Base-by-base conservation (phyloP, 2,113 vertebrate genomes). In the Amblyopsis rosae region DNA sequence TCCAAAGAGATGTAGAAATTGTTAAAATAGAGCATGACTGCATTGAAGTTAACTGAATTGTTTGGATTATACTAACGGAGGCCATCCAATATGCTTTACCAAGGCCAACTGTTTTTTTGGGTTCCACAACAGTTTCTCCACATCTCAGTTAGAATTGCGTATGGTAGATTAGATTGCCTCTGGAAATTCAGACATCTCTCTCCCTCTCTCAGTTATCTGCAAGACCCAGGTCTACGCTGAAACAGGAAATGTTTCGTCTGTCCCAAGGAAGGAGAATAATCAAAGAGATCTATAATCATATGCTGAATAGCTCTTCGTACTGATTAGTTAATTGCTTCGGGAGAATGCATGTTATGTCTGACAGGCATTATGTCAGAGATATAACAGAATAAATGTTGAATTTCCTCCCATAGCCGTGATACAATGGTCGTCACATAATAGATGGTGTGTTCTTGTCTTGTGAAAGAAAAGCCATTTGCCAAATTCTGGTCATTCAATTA, bases 261-360 rank as follows among this genome's bases (percentile, higher is more conserved):
- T 26, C 26, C 12, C 56, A 58, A 26, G 19, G 56, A n/a, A 55
- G 54, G n/a, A 58, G 57, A 53, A 76, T 48, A 32, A 49, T 32
- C 16, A 32, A 26, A 70, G n/a, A 67, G n/a, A 41, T 67, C 59
- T n/a, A 51, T 64, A 77, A 76, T 73, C 67, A 70, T 59, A 33
- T 59, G 13, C 3, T 62, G 57, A 71, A 75, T 16, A 32, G 41
- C 26, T 75, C 47, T 53, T 16, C 16, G 72, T 69, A 79, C 48
- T 73, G 65, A 79, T 75, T 72, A 57, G 26, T 79, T 67, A 71
- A 71, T 75, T 58, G 45, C 76, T 66, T 60, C 61, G 41, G 59
- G 75, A 17, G 55, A 69, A 73, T 46, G 41, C 61, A 56, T 56
- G 17, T 48, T 45, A 55, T 51, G 7, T 65, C 56, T 65, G 69